phyloP scores from a whole-genome alignment of 2,797 vertebrate genomes.

The Clarias platycephalus region DNA sequence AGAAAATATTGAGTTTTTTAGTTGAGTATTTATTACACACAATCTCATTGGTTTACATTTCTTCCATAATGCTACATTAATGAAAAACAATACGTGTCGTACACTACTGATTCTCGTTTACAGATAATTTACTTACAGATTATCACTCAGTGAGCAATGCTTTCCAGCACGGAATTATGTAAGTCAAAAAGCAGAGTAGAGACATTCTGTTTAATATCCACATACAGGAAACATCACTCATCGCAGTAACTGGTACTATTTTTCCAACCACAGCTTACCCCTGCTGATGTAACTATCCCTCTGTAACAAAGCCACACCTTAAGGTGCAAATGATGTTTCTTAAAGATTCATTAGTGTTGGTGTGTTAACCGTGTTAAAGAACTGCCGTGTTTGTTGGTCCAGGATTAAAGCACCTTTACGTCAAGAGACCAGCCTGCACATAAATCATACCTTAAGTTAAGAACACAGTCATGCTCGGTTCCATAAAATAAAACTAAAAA shows the following conservation, averaged over 20 bases:
- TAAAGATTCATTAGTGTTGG: not conserved
- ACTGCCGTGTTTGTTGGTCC: not conserved
- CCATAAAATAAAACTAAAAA: not conserved
- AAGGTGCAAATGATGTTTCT: not conserved
- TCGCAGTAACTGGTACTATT: not conserved
- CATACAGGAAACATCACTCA: constrained; percentile 8
- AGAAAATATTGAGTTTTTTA: not conserved
- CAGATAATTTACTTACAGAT: not conserved
- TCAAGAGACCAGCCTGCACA: not conserved
- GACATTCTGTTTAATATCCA: not conserved
- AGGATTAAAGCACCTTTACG: not conserved
- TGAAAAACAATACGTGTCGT: not conserved
- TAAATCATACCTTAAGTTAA: not conserved
- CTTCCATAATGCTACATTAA: not conserved
- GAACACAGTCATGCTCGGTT: not conserved
- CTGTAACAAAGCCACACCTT: not conserved
- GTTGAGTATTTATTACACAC: constrained; percentile 25
- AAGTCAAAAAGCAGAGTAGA: not conserved
- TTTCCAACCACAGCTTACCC: not conserved
- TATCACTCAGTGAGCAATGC: not conserved
- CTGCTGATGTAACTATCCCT: not conserved
- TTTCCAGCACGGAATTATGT: not conserved
- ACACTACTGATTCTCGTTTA: not conserved
- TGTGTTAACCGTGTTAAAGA: not conserved
- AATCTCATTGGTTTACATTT: not conserved